Evolutionary conservation across 2,797 vertebrate genomes (phyloP).

Genomic region (Chiloscyllium punctatum): DNA sequence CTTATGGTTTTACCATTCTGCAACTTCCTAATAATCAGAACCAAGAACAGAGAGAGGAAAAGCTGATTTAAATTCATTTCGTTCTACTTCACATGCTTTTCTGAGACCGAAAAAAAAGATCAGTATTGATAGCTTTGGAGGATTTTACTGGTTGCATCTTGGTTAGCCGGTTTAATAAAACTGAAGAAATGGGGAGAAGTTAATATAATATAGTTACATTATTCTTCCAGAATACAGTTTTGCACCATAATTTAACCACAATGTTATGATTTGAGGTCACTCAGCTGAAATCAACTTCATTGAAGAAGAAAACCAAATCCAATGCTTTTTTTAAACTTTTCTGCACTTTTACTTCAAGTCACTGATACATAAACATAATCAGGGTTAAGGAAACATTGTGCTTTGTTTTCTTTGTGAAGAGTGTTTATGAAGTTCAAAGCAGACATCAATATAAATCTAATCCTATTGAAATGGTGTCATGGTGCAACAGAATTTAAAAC

Average conservation of each 20-base stretch:
- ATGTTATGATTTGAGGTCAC: background rate
- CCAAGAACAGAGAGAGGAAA: background rate
- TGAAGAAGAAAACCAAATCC: background rate
- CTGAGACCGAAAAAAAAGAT: background rate
- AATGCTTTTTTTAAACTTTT: background rate
- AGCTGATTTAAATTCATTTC: background rate
- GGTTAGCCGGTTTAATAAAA: background rate
- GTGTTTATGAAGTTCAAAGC: no score
- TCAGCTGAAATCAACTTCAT: background rate
- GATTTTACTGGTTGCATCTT: background rate
- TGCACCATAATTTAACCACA: background rate
- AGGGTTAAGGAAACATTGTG: background rate
- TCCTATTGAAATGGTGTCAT: no score
- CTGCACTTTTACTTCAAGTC: background rate
- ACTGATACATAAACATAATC: background rate
- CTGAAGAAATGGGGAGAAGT: background rate
- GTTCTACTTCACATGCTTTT: background rate
- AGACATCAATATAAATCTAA: no score
- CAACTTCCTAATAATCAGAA: background rate
- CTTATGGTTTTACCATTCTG: background rate
- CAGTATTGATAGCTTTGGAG: background rate
- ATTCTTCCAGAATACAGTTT: background rate
- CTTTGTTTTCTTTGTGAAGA: background rate
- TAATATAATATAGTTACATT: background rate
- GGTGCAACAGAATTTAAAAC: no score